Evolutionary conservation across 30 jellyfish, hydroid and myxozoan species (phyloP).

Genomic region (Cassiopea xamachana): DNA sequence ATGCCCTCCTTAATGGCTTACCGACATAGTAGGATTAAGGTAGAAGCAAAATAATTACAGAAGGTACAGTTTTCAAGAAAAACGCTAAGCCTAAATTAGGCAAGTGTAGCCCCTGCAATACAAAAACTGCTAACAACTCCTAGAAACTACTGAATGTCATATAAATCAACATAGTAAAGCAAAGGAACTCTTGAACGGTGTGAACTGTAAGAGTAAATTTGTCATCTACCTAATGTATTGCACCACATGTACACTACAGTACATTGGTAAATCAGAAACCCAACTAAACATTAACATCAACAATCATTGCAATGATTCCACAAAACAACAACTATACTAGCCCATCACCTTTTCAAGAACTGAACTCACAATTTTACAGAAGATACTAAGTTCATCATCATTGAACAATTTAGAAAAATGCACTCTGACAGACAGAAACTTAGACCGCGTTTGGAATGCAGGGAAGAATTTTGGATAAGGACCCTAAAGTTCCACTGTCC

Average conservation of each 20-base stretch:
- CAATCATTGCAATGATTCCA: conserved; percentile 2
- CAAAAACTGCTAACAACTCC: conserved; percentile 10
- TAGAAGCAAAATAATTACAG: too few relatives aligned
- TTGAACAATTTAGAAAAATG: not conserved
- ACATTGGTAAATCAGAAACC: conserved; percentile 7
- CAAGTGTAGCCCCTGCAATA: too few relatives aligned
- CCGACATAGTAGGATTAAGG: not conserved
- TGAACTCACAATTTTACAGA: not conserved
- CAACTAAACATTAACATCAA: not conserved
- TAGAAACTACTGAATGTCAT: not conserved
- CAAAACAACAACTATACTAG: not conserved
- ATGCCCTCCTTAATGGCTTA: not conserved
- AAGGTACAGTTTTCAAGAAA: too few relatives aligned
- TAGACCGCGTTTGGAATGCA: not conserved
- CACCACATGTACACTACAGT: conserved; percentile 3
- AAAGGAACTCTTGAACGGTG: not conserved
- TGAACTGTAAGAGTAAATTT: too few relatives aligned
- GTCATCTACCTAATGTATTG: conserved; percentile 8
- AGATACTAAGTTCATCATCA: not conserved
- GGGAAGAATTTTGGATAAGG: not conserved
- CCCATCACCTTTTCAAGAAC: not conserved
- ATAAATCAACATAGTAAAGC: not conserved
- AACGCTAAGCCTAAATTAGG: too few relatives aligned
- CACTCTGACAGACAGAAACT: not conserved
- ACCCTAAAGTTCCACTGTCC: not conserved